Base-by-base conservation (phyloP, 2,888 invertebrate species). In the Melanargia galathea region DNA sequence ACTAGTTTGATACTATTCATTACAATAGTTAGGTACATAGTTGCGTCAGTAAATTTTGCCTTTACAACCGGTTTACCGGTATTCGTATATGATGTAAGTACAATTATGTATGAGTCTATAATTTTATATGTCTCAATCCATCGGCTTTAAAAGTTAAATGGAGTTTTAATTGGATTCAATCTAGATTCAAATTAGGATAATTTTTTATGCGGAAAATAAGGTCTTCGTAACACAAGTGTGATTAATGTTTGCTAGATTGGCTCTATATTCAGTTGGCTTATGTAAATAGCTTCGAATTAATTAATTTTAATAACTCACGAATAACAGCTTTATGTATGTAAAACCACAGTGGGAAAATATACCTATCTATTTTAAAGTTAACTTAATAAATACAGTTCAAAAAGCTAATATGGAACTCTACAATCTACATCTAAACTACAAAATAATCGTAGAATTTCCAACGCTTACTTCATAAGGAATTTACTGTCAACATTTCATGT, bases 51-150 rank as follows among this genome's bases (percentile, higher is more conserved):
- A 2, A 38, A 54, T 52, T 60, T 24, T 40, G 40, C 51, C 49
- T 60, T 35, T 54, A 60, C 51, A 54, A 60, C 60, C 33, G 46
- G 60, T 52, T 24, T 22, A 13, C 43, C 38, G 30, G 45, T 35
- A 51, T 24, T 61, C 48, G 18, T 60, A 48, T 30, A 51, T 51
- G 60, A 64, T 57, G 64, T 61, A 64, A 64, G 13, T 46, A 35
- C 20, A 64, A 62, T 61, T 58, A 64, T 54, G 61, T 57, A 61
- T 48, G 46, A 35, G 54, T 55, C 52, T 60, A 46, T 58, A 64
- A 58, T 64, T 61, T 60, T 24, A 60, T 58, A 58, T 62, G 61
- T 58, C 64, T 64, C 64, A 64, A 64, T 61, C 52, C 33, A 62
- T 58, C 52, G 51, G 51, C 35, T 64, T 38, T 35, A 52, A 30